Evolutionary conservation across 2,113 vertebrate genomes (phyloP).

Genomic region (cattle (Bos taurus)): DNA sequence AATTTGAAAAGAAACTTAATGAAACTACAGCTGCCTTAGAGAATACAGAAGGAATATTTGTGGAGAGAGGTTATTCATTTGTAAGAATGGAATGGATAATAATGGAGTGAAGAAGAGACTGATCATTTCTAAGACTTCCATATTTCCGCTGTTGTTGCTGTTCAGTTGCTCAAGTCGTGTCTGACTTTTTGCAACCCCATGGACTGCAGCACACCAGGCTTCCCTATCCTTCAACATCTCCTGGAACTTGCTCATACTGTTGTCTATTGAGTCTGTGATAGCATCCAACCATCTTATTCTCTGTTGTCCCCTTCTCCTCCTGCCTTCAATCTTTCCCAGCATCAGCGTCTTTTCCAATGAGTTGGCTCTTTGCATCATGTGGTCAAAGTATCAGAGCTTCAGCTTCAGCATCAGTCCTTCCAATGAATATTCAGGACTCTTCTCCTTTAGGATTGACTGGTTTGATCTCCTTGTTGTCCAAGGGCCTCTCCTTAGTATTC

Average conservation of each 20-base stretch:
- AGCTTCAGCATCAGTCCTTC: not conserved
- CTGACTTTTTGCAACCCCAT: not conserved
- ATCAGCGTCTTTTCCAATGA: not conserved
- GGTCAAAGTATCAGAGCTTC: not conserved
- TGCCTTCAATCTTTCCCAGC: not conserved
- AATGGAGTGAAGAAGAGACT: not conserved
- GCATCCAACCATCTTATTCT: not conserved
- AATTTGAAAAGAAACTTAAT: not conserved
- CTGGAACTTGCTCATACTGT: not conserved
- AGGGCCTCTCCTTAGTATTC: not conserved
- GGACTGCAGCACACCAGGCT: not conserved
- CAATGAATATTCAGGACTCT: not conserved
- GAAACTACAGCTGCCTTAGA: not conserved
- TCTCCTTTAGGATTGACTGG: not conserved
- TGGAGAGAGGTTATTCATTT: not conserved
- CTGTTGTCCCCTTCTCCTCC: not conserved
- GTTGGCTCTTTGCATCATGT: not conserved
- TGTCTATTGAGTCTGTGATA: not conserved
- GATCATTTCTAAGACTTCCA: not conserved
- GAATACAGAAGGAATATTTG: not conserved
- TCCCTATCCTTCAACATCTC: not conserved
- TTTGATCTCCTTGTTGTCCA: not conserved
- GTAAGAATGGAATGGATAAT: not conserved
- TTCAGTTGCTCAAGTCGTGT: not conserved
- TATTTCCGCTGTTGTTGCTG: not conserved